Evolutionary conservation across 1,140 invertebrate genomes (phyloP), one percentile per base, ranked within the genome.

Genomic region (Saxidomus purpurata): DNA sequence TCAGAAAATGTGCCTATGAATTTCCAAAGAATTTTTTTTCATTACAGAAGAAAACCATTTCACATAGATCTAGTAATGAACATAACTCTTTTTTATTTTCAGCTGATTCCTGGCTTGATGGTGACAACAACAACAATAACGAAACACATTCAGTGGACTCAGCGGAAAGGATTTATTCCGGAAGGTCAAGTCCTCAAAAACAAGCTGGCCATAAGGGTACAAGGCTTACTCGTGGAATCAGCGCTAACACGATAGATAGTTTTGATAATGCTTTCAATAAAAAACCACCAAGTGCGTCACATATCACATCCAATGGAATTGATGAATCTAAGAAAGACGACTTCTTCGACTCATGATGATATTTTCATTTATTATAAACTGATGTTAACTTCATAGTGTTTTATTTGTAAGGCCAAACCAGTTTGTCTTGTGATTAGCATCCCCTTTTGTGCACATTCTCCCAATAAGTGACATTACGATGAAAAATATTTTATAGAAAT

Each of bases 321-420:
- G 55, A 90, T 17, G 76, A 85, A 55, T 15, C 76, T 4, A 11
- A 77, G 22, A 38, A 19, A 47, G 92, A 93, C 61, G 92, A 93
- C n/a, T 93, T 93, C 89, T 93, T 93, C 71, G 92, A 93, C 61
- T 89, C 92, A 49, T 93, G 90, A 93, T 84, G 71, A 28, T 43
- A 43, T 8, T 43, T 43, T 43, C 15, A n/a, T n/a, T n/a, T n/a
- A n/a, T n/a, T n/a, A 52, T 52, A 11, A 19, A 11, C 19, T 19
- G 19, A 52, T 52, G 47, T 52, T 52, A 52, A 52, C 19, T 52
- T 52, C 9, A 19, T 52, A 52, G 19, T 52, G 9, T 11, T 11
- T 52, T 52, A 52, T 11, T 52, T 52, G n/a, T n/a, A n/a, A n/a
- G n/a, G n/a, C n/a, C n/a, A n/a, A n/a, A n/a, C n/a, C n/a, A n/a